Evolutionary conservation across 2,888 invertebrate species (phyloP).

Genomic region (Drosophila cracens): DNA sequence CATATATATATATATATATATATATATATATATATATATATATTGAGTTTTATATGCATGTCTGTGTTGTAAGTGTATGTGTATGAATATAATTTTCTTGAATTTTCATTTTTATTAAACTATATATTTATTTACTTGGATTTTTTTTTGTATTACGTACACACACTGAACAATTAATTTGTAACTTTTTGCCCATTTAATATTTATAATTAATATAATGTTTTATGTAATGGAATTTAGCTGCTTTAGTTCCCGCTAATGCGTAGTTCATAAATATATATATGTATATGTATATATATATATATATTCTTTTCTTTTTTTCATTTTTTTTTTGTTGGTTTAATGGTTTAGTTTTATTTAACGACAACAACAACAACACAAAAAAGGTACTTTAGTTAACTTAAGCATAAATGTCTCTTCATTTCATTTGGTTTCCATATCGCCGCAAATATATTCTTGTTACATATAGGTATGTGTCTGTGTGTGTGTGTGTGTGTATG

Average conservation of each 20-base stretch:
- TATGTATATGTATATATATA: conserved; percentile 34
- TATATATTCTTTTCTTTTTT: conserved; percentile 14
- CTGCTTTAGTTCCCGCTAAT: conserved; percentile 19
- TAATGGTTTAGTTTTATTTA: conserved; percentile 47
- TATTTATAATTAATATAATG: conserved; percentile 35
- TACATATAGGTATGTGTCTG: conserved; percentile 26
- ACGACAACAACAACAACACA: conserved; percentile 70
- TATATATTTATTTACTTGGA: conserved; percentile 28
- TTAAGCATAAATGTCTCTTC: conserved; percentile 52
- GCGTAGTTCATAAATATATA: conserved; percentile 33
- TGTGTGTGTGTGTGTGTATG: conserved; percentile 19
- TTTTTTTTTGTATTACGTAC: conserved; percentile 31
- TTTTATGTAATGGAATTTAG: conserved; percentile 31
- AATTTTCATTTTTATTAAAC: conserved; percentile 33
- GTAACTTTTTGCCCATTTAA: conserved; percentile 43
- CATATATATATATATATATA: conserved; percentile 19
- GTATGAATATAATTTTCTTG: conserved; percentile 19
- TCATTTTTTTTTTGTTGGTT: conserved; percentile 12
- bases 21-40: conserved; percentile 11
- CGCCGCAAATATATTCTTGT: conserved; percentile 25
- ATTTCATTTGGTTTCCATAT: conserved; percentile 32
- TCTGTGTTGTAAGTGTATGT: conserved; percentile 9
- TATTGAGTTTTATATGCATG: conserved; percentile 2
- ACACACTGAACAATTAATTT: conserved; percentile 54
- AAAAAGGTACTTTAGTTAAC: conserved; percentile 74